These are phyloP conservation scores for Polymixis flavicincta DNA, from an alignment of 2,888 invertebrate species.

Conservation along the genomic window DNA sequence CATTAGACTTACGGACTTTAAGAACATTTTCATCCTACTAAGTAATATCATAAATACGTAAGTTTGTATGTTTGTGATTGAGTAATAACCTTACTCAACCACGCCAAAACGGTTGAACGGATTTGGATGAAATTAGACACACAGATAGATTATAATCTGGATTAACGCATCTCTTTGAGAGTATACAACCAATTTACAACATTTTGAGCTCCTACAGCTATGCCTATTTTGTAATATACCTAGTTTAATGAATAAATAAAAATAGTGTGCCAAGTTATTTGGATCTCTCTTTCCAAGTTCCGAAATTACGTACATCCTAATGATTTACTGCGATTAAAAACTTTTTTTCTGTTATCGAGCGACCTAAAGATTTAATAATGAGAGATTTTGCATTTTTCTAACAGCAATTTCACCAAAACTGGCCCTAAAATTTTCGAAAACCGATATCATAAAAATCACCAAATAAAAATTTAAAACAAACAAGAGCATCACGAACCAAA, in stretches of 20 bases:
- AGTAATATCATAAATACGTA: too few species aligned
- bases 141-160: too few species aligned
- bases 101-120: too few species aligned
- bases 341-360: neutral
- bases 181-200: too few species aligned
- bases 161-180: too few species aligned
- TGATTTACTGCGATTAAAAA: neutral
- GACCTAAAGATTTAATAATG: neutral
- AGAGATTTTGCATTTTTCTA: neutral
- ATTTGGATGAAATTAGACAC: too few species aligned
- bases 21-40: neutral
- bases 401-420: neutral
- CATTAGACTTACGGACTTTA: neutral
- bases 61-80: too few species aligned
- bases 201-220: too few species aligned
- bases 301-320: neutral
- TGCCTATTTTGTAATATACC: neutral
- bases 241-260: neutral
- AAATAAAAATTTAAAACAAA: constrained; percentile 23
- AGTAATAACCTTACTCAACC: too few species aligned
- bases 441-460: neutral
- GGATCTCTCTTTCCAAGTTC: neutral
- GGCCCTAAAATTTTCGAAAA: neutral
- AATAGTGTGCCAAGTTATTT: too few species aligned
- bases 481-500: constrained; percentile 15